Conservation (phyloP, 37 sponge, comb jelly and placozoan species). For the Oscarella lobularis region DNA sequence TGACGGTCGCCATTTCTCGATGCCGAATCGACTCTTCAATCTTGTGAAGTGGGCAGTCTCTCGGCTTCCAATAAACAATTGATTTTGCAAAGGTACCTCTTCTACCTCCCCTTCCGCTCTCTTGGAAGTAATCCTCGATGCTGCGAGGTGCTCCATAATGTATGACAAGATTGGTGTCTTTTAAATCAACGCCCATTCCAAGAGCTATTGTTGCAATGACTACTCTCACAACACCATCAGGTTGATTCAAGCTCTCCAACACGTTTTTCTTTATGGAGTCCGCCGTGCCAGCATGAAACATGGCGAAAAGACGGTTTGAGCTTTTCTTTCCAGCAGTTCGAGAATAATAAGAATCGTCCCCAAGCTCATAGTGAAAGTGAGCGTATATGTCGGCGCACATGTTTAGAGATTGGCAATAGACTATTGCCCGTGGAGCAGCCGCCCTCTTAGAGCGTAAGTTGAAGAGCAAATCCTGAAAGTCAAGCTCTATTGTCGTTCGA, state of each 20-base stretch:
- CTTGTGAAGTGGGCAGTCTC: constrained; percentile 9
- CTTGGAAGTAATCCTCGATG: constrained; percentile 28
- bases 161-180: background rate
- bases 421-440: constrained; percentile 8
- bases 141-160: constrained; percentile 36
- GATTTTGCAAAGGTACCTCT: constrained; percentile 15
- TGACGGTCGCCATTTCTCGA: background rate
- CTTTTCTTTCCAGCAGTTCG: constrained; percentile 8
- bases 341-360: constrained; percentile 16
- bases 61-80: constrained; percentile 24
- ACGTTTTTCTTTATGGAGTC: constrained; percentile 19
- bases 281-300: constrained; percentile 26
- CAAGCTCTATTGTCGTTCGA: constrained; percentile 7
- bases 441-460: background rate
- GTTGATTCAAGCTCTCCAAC: constrained; percentile 10
- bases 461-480: background rate
- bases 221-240: constrained; percentile 24
- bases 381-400: constrained; percentile 31
- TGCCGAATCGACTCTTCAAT: constrained; percentile 1
- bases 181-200: constrained; percentile 27
- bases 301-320: constrained; percentile 19
- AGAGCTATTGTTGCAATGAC: constrained; percentile 41
- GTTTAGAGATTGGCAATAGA: constrained; percentile 29
- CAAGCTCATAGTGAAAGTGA: constrained; percentile 14
- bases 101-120: constrained; percentile 23